Conservation (phyloP, 64 coral and sea anemone species). For the Montipora foliosa region DNA sequence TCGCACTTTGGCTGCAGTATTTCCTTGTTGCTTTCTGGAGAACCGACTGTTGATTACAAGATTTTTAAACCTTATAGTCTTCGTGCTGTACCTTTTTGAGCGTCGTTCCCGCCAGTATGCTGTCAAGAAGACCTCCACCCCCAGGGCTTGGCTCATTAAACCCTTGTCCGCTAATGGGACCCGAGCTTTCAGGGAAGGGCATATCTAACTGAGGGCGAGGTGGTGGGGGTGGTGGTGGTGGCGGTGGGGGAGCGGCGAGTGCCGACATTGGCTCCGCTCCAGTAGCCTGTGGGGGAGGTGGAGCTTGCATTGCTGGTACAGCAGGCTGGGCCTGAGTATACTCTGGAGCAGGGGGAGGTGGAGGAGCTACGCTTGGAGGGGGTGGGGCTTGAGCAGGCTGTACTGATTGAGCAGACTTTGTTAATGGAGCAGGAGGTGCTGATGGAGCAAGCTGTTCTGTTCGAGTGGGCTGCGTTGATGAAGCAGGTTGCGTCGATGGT, state of each 20-base stretch:
- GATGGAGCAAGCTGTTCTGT: not conserved
- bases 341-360: not conserved
- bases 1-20: no score
- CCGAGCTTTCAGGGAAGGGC: not conserved
- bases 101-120: slow-evolving; percentile 64
- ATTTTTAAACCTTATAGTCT: no score
- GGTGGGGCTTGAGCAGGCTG: slow-evolving; percentile 19
- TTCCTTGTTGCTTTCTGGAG: no score
- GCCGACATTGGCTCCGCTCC: not conserved
- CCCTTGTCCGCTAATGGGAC: not conserved
- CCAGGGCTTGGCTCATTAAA: slow-evolving; percentile 5
- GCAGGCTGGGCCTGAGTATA: not conserved
- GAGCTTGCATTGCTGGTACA: not conserved
- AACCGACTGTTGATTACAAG: no score
- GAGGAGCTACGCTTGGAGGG: not conserved
- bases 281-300: not conserved
- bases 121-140: slow-evolving; percentile 22
- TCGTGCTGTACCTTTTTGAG: slow-evolving; percentile 51
- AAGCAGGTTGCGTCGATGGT: no score
- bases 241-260: not conserved
- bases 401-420: not conserved
- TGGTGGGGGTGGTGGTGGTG: slow-evolving; percentile 54
- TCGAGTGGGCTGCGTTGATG: not conserved
- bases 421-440: not conserved
- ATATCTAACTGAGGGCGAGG: not conserved